A percentile compares a stretch with the other conserved stretches of the same genome.
Conservation (phyloP, 2,888 invertebrate species). For the Onchidella celtica region DNA sequence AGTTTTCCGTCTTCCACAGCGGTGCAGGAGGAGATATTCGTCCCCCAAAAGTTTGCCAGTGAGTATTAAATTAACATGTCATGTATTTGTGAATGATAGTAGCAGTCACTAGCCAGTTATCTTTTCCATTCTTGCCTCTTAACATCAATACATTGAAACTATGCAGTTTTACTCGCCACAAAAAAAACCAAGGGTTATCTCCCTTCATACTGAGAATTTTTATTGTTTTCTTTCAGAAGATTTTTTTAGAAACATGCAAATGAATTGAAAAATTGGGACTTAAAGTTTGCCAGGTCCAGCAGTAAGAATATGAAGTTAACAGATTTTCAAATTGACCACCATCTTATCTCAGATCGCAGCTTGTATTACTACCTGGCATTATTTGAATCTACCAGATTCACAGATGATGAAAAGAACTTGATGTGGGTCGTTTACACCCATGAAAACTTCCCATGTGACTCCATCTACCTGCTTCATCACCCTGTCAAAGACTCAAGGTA, state of each 20-base stretch:
- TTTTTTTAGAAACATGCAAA: no score
- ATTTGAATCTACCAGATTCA: slow-evolving; percentile 41
- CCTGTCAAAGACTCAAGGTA: slow-evolving; percentile 17
- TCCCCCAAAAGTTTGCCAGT: slow-evolving; percentile 35
- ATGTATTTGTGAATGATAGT: neutral
- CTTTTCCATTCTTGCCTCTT: neutral
- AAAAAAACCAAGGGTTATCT: no score
- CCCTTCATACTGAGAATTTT: no score
- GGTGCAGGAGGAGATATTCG: neutral
- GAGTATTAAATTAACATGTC: slow-evolving; percentile 11
- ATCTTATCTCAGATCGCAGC: no score
- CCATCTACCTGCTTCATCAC: slow-evolving; percentile 30
- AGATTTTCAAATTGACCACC: neutral
- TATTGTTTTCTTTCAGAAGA: no score
- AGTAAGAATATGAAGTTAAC: neutral
- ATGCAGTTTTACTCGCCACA: neutral
- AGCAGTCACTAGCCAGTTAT: neutral
- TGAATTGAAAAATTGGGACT: no score
- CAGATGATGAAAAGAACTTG: slow-evolving; percentile 39
- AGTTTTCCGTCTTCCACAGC: neutral
- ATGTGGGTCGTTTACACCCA: slow-evolving; percentile 33
- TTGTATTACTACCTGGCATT: no score
- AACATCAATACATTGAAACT: neutral
- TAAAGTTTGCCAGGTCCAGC: no score
- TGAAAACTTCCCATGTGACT: slow-evolving; percentile 28